phyloP scores from a whole-genome alignment of 1,140 invertebrate species.

The Trypoxylus dichotomus region DNA sequence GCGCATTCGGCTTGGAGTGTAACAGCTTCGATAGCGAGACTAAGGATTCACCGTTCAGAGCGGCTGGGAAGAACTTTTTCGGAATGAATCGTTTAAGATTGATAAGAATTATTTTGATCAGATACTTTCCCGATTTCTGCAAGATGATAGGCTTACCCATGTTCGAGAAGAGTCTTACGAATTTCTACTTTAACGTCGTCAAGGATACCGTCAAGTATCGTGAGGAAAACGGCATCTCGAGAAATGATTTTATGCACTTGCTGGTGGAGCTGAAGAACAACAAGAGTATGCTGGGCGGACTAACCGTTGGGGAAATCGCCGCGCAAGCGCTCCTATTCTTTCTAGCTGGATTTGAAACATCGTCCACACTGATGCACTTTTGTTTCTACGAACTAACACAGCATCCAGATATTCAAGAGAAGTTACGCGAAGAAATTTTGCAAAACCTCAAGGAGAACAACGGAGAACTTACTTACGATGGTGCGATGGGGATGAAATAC shows the following conservation, averaged over 20 bases:
- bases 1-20: slow-evolving; percentile 7
- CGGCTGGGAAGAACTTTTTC: background rate
- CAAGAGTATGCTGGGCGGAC: background rate
- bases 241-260: slow-evolving; percentile 58
- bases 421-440: slow-evolving; percentile 62
- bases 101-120: background rate
- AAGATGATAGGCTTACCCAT: background rate
- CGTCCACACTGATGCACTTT: slow-evolving; percentile 59
- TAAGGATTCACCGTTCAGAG: background rate
- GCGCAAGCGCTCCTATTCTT: slow-evolving; percentile 13
- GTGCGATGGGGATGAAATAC: slow-evolving; percentile 58
- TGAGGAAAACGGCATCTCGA: slow-evolving; percentile 49
- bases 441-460: too few relatives aligned
- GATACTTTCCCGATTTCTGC: background rate
- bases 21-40: background rate
- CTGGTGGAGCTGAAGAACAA: slow-evolving; percentile 46
- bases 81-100: background rate
- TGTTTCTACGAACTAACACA: slow-evolving; percentile 58
- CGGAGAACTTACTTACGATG: slow-evolving; percentile 59
- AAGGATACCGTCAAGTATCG: slow-evolving; percentile 54
- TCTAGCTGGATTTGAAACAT: slow-evolving; percentile 63
- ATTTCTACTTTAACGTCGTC: slow-evolving; percentile 54
- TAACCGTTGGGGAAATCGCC: slow-evolving; percentile 22
- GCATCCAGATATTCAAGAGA: slow-evolving; percentile 64
- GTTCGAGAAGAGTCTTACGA: slow-evolving; percentile 40